phyloP scores from a whole-genome alignment of 2,797 vertebrate species.

The Poecilia wingei region DNA sequence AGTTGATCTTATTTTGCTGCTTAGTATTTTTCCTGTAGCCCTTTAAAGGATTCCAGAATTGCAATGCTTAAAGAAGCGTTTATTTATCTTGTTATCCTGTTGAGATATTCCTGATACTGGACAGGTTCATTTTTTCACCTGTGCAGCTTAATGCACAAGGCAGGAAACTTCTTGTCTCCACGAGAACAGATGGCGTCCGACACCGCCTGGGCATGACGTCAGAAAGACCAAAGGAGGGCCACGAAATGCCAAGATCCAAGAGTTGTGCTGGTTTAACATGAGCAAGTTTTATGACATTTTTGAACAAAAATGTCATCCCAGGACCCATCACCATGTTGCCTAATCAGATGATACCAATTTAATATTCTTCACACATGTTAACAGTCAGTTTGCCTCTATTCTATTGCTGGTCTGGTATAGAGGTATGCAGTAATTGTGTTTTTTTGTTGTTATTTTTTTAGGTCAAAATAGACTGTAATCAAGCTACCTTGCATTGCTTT shows the following conservation, averaged over 20 bases:
- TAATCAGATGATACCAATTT: not conserved
- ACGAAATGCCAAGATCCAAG: slow-evolving; percentile 48
- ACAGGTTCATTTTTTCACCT: slow-evolving; percentile 23
- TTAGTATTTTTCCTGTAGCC: not conserved
- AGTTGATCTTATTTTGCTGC: not conserved
- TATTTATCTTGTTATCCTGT: not conserved
- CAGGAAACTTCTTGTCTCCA: slow-evolving; percentile 30
- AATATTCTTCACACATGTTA: not conserved
- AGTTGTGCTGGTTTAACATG: slow-evolving; percentile 43
- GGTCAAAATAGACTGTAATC: not conserved
- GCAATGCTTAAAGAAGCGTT: not conserved
- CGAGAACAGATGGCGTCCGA: slow-evolving; percentile 58
- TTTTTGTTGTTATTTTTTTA: not conserved
- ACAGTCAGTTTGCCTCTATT: not conserved
- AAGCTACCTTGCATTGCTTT: not conserved
- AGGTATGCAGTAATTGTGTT: not conserved
- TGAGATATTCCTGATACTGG: slow-evolving; percentile 34
- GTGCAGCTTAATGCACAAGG: slow-evolving; percentile 12
- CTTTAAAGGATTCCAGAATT: not conserved
- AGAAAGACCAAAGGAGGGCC: slow-evolving; percentile 52
- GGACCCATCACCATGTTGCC: not conserved
- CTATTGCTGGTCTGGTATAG: not conserved
- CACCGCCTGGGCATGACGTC: slow-evolving; percentile 52
- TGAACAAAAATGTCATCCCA: not conserved
- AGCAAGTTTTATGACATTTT: not conserved